Evolutionary conservation across 2,113 vertebrate species (phyloP).

Genomic region (Sphyrna mokarran): DNA sequence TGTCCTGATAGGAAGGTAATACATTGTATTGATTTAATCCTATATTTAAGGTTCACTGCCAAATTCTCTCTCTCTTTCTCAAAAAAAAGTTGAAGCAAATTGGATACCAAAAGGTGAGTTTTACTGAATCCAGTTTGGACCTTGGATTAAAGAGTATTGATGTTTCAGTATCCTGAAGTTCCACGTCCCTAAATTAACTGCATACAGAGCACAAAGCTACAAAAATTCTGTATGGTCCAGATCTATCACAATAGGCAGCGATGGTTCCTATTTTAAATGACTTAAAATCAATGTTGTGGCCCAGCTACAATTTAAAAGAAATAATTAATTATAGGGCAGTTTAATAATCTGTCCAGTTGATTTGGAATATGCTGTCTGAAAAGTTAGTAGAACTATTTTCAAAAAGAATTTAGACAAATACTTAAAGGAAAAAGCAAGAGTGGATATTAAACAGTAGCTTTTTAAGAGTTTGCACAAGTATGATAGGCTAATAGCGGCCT

Average conservation of each 20-base stretch:
- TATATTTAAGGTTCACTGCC: neutral
- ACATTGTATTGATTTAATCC: neutral
- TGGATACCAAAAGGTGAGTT: neutral
- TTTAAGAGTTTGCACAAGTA: neutral
- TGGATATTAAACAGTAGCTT: neutral
- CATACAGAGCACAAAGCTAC: neutral
- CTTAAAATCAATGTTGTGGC: neutral
- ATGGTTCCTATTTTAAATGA: neutral
- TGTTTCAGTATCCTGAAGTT: neutral
- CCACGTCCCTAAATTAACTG: neutral
- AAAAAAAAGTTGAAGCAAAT: neutral
- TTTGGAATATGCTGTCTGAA: neutral
- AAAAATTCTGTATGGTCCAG: neutral
- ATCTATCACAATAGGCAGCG: neutral
- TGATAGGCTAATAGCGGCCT: neutral
- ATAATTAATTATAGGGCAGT: neutral
- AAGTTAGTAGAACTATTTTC: neutral
- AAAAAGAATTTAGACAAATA: neutral
- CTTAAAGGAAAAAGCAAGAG: neutral
- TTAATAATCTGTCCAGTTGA: neutral
- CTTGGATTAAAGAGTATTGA: neutral
- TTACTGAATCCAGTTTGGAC: neutral
- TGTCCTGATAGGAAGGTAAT: neutral
- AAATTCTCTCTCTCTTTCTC: neutral
- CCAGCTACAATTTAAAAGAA: neutral